A percentile compares a stretch with the other conserved stretches of the same genome.
Conservation (phyloP, 2,888 invertebrate species). For the Vanessa cardui region DNA sequence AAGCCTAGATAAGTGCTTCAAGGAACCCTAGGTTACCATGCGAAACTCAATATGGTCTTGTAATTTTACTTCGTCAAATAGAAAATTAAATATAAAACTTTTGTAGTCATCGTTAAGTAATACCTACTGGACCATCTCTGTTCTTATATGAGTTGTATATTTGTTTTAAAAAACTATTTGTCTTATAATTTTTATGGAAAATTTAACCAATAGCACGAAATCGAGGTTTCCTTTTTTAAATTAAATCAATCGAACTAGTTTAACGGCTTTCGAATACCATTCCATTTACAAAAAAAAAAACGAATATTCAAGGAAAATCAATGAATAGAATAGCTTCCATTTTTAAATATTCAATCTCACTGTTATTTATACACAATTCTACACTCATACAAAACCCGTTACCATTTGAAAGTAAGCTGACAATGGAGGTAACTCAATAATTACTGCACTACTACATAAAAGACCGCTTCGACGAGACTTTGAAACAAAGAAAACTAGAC, state of each 20-base stretch:
- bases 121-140: too few relatives aligned
- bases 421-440: constrained; percentile 30
- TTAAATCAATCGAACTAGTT: neutral
- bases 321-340: neutral
- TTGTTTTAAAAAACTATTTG: neutral
- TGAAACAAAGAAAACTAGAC: constrained; percentile 21
- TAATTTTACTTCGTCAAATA: too few relatives aligned
- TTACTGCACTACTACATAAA: constrained; percentile 5
- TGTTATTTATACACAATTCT: neutral
- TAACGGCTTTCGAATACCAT: neutral
- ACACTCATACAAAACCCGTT: constrained; percentile 22
- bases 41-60: too few relatives aligned
- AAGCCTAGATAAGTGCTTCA: too few relatives aligned
- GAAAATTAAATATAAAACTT: too few relatives aligned
- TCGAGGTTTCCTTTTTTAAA: neutral
- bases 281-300: neutral
- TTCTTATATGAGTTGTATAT: too few relatives aligned
- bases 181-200: neutral
- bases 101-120: too few relatives aligned
- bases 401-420: constrained; percentile 30
- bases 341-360: neutral
- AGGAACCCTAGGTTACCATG: too few relatives aligned
- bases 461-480: neutral
- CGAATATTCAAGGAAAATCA: neutral
- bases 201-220: neutral